Evolutionary conservation across 2,113 vertebrate genomes (phyloP).

Genomic region (Oenanthe oenanthe): DNA sequence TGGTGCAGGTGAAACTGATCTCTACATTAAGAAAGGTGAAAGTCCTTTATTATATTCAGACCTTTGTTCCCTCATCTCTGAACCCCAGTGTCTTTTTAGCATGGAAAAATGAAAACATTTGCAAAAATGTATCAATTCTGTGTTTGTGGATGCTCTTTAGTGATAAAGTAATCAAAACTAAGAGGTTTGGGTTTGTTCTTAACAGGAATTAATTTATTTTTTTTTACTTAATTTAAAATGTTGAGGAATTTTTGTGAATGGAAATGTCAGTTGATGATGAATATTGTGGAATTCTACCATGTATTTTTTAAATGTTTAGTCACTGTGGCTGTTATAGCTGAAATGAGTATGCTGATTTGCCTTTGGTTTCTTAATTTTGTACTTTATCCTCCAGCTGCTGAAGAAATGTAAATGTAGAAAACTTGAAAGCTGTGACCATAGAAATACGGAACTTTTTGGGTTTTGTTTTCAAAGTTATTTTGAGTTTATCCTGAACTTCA

Average conservation of each 20-base stretch:
- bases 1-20: background rate
- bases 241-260: background rate
- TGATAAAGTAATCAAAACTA: background rate
- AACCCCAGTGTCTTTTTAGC: background rate
- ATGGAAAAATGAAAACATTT: background rate
- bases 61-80: background rate
- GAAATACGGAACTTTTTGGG: constrained; percentile 37
- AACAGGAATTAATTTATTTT: background rate
- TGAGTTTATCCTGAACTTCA: constrained; percentile 30
- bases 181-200: background rate
- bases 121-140: background rate
- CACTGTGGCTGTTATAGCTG: background rate
- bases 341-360: background rate
- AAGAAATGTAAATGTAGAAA: background rate
- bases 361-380: constrained; percentile 36
- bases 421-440: constrained; percentile 30
- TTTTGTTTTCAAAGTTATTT: constrained; percentile 67
- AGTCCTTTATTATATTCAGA: background rate
- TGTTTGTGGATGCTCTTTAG: background rate
- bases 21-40: background rate
- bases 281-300: background rate
- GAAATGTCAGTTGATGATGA: background rate
- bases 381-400: constrained; percentile 1
- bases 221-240: background rate
- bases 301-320: background rate